A percentile compares a stretch with the other conserved stretches of the same genome.
Evolutionary conservation across 2,797 vertebrate species (phyloP).

Genomic region (Thamnophis elegans): DNA sequence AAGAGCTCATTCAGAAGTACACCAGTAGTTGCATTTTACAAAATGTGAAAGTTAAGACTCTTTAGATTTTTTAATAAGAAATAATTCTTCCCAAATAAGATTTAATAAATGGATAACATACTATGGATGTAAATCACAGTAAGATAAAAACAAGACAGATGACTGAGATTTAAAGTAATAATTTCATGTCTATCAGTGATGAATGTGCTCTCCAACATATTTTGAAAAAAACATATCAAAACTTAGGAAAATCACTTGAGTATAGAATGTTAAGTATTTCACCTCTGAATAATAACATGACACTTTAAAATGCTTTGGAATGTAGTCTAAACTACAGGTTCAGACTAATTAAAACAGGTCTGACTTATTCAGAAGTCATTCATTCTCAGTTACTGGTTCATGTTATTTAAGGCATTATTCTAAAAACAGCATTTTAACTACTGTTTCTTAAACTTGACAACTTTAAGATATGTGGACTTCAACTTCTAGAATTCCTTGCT

Average conservation of each 20-base stretch:
- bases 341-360: background rate
- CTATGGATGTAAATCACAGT: background rate
- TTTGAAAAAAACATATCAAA: background rate
- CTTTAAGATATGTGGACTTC: background rate
- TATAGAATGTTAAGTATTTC: background rate
- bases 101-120: background rate
- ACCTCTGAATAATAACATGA: background rate
- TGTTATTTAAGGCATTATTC: background rate
- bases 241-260: background rate
- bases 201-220: background rate
- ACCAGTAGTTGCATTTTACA: background rate
- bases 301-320: background rate
- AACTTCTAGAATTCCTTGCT: background rate
- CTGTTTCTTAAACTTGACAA: background rate
- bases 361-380: background rate
- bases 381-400: background rate
- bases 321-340: background rate
- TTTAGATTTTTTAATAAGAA: background rate
- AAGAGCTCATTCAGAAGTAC: background rate
- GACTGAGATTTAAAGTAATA: background rate
- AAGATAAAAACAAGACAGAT: background rate
- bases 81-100: background rate
- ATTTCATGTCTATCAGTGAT: background rate
- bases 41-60: background rate
- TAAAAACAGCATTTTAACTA: background rate